Evolutionary conservation across 2,797 vertebrate species (phyloP).

Genomic region (Podarcis lilfordi): DNA sequence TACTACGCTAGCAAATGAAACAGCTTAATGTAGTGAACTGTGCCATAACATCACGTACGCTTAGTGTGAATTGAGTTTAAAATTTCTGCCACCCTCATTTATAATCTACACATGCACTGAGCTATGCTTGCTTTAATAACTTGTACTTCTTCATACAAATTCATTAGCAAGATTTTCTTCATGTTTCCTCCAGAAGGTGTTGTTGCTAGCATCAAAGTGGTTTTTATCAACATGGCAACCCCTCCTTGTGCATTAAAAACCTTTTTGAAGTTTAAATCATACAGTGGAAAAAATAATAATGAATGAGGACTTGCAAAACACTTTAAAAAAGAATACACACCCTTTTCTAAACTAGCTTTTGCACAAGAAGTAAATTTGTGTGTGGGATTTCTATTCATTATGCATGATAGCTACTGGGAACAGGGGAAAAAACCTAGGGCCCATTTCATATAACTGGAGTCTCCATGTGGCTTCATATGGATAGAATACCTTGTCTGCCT

Average conservation of each 20-base stretch:
- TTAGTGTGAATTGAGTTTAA: constrained; percentile 3
- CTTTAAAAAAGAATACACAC: neutral
- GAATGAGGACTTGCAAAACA: constrained; percentile 14
- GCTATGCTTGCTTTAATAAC: constrained; percentile 26
- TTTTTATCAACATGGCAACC: constrained; percentile 38
- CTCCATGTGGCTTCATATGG: neutral
- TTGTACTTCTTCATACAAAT: constrained; percentile 5
- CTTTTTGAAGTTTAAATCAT: constrained; percentile 13
- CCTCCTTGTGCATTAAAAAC: constrained; percentile 24
- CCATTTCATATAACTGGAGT: neutral
- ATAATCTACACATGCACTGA: constrained; percentile 12
- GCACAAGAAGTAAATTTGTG: constrained; percentile 12
- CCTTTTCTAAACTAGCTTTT: neutral
- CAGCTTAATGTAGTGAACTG: neutral
- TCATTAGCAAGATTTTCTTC: constrained; percentile 12
- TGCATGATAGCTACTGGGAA: constrained; percentile 43
- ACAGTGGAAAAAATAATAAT: neutral
- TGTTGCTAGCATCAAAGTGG: neutral
- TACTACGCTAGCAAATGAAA: neutral
- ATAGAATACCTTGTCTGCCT: neutral
- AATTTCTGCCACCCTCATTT: constrained; percentile 13
- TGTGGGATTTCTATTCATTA: constrained; percentile 26
- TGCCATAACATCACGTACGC: neutral
- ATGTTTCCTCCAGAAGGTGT: constrained; percentile 46
- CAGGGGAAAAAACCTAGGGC: neutral